Conservation (phyloP, 1,140 invertebrate genomes). For the Kradibia gibbosae region DNA sequence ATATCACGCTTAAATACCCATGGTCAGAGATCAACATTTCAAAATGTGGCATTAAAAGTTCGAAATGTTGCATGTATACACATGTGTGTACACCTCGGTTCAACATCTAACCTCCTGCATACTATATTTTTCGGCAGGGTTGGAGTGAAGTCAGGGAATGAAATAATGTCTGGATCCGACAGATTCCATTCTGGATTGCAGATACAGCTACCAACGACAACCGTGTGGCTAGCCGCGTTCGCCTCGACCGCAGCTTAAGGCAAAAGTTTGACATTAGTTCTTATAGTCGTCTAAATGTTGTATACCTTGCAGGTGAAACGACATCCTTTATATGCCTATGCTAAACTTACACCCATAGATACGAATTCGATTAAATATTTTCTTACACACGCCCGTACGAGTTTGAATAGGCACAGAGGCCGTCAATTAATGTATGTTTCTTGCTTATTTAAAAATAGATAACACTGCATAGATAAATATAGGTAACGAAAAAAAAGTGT, state of each 20-base stretch:
- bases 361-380: slow-evolving; percentile 45
- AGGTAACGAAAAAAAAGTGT: no score
- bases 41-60: slow-evolving; percentile 43
- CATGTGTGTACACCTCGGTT: neutral
- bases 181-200: slow-evolving; percentile 72
- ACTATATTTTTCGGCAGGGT: slow-evolving; percentile 57
- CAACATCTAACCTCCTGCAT: slow-evolving; percentile 31
- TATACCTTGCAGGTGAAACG: slow-evolving; percentile 67
- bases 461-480: no score
- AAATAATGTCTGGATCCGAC: slow-evolving; percentile 70
- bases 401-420: no score
- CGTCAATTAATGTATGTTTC: no score
- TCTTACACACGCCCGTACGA: slow-evolving; percentile 27
- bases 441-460: no score
- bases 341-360: neutral
- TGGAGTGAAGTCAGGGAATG: slow-evolving; percentile 53
- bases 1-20: neutral
- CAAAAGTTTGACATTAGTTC: slow-evolving; percentile 58
- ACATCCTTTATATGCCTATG: slow-evolving; percentile 55
- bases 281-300: slow-evolving; percentile 53
- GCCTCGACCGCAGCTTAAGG: slow-evolving; percentile 56
- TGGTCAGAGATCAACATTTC: slow-evolving; percentile 27
- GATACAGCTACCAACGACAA: slow-evolving; percentile 66
- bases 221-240: slow-evolving; percentile 39
- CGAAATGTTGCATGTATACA: neutral